A percentile compares a stretch with the other conserved stretches of the same genome.
These are phyloP conservation scores for Loris lydekkerianus DNA, from an alignment of 2,797 vertebrate genomes.

Conservation along the genomic window DNA sequence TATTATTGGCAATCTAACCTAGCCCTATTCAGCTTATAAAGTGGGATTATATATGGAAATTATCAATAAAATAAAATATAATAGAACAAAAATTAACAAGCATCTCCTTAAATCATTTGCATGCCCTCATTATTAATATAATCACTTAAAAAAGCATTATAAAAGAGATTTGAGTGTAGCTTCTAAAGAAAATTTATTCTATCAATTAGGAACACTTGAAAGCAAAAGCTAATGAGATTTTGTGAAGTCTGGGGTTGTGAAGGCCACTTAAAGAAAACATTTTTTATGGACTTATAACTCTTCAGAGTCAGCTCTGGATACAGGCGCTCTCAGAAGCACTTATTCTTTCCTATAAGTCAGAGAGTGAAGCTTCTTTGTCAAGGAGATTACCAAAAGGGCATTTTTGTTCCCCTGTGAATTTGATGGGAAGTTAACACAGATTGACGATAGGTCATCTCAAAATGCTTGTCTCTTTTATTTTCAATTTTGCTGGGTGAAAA, in stretches of 20 bases:
- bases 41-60: neutral
- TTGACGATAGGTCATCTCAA: constrained; percentile 76
- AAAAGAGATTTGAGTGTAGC: constrained; percentile 50
- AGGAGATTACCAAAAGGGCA: constrained; percentile 73
- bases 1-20: constrained; percentile 22
- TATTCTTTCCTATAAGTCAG: constrained; percentile 63
- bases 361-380: constrained; percentile 68
- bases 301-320: constrained; percentile 21
- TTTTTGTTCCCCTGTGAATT: constrained; percentile 59
- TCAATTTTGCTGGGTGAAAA: constrained; percentile 75
- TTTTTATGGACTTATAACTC: constrained; percentile 65
- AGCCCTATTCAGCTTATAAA: neutral
- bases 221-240: constrained; percentile 70
- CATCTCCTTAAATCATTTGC: constrained; percentile 46
- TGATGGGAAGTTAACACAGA: constrained; percentile 81
- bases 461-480: constrained; percentile 77
- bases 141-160: constrained; percentile 55
- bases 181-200: constrained; percentile 71
- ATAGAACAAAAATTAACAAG: constrained; percentile 6
- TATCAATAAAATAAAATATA: constrained; percentile 64
- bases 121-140: constrained; percentile 63
- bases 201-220: constrained; percentile 78
- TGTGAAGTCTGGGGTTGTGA: constrained; percentile 62
- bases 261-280: constrained; percentile 75
- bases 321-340: constrained; percentile 62